Evolutionary conservation across 2,797 vertebrate genomes (phyloP), one percentile per base, ranked within the genome.

Genomic region (Pseudomugil gertrudae): DNA sequence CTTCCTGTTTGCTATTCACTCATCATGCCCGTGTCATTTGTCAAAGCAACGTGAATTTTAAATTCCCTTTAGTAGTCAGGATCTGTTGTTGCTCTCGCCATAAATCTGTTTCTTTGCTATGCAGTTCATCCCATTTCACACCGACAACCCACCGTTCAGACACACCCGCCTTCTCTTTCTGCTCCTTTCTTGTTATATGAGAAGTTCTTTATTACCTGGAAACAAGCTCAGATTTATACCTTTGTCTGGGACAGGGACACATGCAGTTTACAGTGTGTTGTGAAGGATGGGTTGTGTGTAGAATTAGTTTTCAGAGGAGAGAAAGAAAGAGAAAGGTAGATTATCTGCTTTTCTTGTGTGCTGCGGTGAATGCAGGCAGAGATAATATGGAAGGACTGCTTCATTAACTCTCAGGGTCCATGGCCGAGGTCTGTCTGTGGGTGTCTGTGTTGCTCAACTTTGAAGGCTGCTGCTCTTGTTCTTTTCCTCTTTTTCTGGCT

Each of bases 331-430:
- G 55, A 26, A 40, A 48, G 65, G 33, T 66, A 69, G 54, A 50
- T 59, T 54, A 54, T 77, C 51, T 76, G 60, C 63, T 61, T 66
- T 65, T 71, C 68, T 80, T 68, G 78, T 81, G 78, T 80, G 68
- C 77, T 76, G 68, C 57, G 47, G 73, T 77, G 72, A 80, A 81
- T 76, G 66, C 58, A 68, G 69, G 60, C 69, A 51, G 83, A 82
- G 77, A 84, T 86, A 85, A 87, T 84, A 71, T 63, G 51, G 69
- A 84, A 63, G 75, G 63, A 72, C 69, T 80, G 87, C 81, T 78
- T 84, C 85, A 87, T 90, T 90, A 90, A 84, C 83, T 90, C 72
- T 78, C 83, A 81, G 84, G 84, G 86, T 83, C 86, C 73, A 73
- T 8, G 61, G 57, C 81, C 66, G 66, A 71, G 63, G 66, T 79